Conservation (phyloP, 2,797 vertebrate genomes). For the Nyctibius grandis region DNA sequence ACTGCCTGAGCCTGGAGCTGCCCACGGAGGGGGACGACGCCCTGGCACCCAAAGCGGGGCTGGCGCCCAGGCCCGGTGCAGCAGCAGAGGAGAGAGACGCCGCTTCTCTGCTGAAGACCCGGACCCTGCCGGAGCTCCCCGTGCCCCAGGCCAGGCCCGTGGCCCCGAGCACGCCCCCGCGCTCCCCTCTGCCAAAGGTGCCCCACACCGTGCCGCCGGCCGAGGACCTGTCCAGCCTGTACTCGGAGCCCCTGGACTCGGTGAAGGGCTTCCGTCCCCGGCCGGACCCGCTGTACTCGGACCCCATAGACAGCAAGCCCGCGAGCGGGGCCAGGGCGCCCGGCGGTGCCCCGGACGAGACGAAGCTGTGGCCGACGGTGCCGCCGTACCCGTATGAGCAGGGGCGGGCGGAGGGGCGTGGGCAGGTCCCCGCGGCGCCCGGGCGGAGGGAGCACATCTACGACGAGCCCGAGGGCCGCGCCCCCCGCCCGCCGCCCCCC, state of each 20-base stretch:
- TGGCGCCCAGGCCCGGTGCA: constrained; percentile 71
- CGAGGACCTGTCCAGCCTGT: constrained; percentile 75
- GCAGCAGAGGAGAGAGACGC: constrained; percentile 43
- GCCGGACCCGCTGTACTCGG: constrained; percentile 85
- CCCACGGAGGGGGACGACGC: neutral
- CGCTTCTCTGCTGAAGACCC: constrained; percentile 67
- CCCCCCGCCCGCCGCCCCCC: constrained; percentile 34
- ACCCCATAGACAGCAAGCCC: constrained; percentile 85
- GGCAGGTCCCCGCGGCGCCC: neutral
- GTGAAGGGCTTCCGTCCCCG: constrained; percentile 72
- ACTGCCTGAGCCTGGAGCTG: constrained; percentile 16
- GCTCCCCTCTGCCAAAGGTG: constrained; percentile 66
- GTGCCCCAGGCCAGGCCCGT: neutral
- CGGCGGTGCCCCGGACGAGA: neutral
- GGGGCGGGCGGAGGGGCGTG: constrained; percentile 64
- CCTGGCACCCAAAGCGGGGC: neutral
- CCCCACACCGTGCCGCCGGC: neutral
- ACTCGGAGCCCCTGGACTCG: constrained; percentile 90
- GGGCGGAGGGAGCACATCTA: constrained; percentile 86
- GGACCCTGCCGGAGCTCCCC: constrained; percentile 69
- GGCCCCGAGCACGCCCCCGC: constrained; percentile 32
- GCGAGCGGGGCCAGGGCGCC: neutral
- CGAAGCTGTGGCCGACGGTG: neutral
- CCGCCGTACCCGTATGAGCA: constrained; percentile 77
- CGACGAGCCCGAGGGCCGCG: constrained; percentile 87